These are phyloP conservation scores for Hiodon tergisus DNA, from an alignment of 2,113 vertebrate genomes.

Conservation along the genomic window DNA sequence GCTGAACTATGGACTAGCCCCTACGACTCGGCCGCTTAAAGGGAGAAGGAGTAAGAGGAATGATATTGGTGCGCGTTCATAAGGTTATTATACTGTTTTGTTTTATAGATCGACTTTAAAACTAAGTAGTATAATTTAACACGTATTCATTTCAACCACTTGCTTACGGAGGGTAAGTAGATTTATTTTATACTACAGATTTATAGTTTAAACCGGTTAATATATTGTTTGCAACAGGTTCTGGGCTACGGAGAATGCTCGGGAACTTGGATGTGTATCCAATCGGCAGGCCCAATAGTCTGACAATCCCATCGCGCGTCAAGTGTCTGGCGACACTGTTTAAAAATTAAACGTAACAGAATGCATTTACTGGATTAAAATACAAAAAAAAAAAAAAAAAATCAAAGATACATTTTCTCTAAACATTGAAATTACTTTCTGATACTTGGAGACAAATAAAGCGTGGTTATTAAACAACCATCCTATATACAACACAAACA, in stretches of 20 bases:
- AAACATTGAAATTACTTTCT: too few species aligned
- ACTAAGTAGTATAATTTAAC: not conserved
- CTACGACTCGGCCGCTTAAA: not conserved
- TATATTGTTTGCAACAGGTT: conserved; percentile 65
- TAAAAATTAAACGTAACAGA: conserved; percentile 14
- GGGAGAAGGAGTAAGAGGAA: not conserved
- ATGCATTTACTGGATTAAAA: too few species aligned
- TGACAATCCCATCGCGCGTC: too few species aligned
- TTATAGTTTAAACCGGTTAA: not conserved
- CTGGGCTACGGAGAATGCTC: conserved; percentile 33
- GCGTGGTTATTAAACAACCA: too few species aligned
- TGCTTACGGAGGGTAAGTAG: conserved; percentile 40
- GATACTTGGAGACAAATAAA: too few species aligned
- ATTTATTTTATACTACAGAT: not conserved
- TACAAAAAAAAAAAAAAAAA: too few species aligned
- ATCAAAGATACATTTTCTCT: too few species aligned
- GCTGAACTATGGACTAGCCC: not conserved
- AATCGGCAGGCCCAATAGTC: conserved; percentile 2
- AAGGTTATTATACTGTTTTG: conserved; percentile 2
- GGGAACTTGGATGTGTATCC: not conserved
- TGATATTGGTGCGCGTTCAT: conserved; percentile 22
- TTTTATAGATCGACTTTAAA: not conserved
- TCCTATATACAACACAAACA: too few species aligned
- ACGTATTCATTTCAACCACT: not conserved
- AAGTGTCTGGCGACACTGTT: not conserved